Evolutionary conservation across 2,797 vertebrate species (phyloP).

Genomic region (Centroberyx gerrardi): DNA sequence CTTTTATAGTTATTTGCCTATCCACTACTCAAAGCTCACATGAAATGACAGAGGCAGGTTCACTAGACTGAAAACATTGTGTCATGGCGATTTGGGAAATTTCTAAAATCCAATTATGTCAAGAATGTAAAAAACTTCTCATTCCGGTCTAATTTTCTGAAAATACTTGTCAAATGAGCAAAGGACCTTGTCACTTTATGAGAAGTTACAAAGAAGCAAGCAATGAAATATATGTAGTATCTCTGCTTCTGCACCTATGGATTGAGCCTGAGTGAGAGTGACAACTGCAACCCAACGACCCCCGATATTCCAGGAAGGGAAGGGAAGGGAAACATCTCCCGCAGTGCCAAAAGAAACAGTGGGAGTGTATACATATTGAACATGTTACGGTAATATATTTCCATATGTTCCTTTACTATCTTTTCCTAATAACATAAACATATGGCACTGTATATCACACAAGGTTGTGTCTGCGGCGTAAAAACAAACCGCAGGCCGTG

Average conservation of each 20-base stretch:
- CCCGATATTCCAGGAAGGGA: constrained; percentile 49
- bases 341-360: constrained; percentile 61
- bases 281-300: constrained; percentile 62
- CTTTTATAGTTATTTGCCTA: constrained; percentile 24
- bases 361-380: constrained; percentile 37
- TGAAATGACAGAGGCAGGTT: neutral
- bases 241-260: constrained; percentile 8
- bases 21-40: neutral
- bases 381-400: constrained; percentile 45
- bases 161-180: neutral
- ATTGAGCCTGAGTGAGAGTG: constrained; percentile 44
- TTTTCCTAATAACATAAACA: constrained; percentile 46
- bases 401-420: constrained; percentile 55
- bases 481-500: constrained; percentile 33
- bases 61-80: constrained; percentile 28
- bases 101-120: constrained; percentile 5
- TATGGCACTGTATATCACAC: constrained; percentile 33
- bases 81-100: constrained; percentile 8
- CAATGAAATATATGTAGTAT: neutral
- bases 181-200: neutral
- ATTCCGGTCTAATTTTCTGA: neutral
- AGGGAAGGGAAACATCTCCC: constrained; percentile 51
- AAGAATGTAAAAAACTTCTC: neutral
- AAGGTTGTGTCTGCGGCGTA: constrained; percentile 13
- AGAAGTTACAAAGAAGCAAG: constrained; percentile 1